phyloP scores from a whole-genome alignment of 1,140 invertebrate species.

The Globodera ellingtonae region DNA sequence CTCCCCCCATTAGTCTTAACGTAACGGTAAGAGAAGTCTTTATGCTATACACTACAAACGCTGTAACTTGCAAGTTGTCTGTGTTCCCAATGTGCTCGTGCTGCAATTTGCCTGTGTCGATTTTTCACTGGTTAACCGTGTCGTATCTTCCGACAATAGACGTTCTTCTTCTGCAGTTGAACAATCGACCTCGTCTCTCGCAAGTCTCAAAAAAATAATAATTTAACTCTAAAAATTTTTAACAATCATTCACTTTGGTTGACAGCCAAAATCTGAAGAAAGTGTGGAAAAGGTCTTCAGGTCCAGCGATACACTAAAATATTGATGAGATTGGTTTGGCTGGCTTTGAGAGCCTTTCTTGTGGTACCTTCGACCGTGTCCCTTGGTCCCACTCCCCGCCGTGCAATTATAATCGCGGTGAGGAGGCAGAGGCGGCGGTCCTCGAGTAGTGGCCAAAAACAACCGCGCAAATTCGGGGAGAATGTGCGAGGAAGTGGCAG shows the following conservation, averaged over 20 bases:
- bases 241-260: not conserved
- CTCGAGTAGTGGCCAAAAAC: constrained; percentile 26
- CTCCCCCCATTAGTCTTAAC: too few species aligned
- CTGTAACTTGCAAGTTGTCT: not conserved
- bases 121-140: not conserved
- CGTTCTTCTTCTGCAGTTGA: not conserved
- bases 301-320: constrained; percentile 40
- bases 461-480: constrained; percentile 23
- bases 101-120: not conserved
- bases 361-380: constrained; percentile 39
- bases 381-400: constrained; percentile 25
- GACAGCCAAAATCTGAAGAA: constrained; percentile 17
- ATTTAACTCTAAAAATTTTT: not conserved
- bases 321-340: not conserved
- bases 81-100: not conserved
- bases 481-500: constrained; percentile 19
- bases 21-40: too few species aligned
- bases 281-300: constrained; percentile 50
- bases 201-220: constrained; percentile 9
- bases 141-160: not conserved
- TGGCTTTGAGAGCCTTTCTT: not conserved
- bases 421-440: constrained; percentile 52
- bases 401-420: constrained; percentile 38
- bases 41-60: too few species aligned
- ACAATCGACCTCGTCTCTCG: not conserved